Evolutionary conservation across 2,113 vertebrate species (phyloP), one percentile per base, ranked within the genome.

Genomic region (Actenoides lindsayi): DNA sequence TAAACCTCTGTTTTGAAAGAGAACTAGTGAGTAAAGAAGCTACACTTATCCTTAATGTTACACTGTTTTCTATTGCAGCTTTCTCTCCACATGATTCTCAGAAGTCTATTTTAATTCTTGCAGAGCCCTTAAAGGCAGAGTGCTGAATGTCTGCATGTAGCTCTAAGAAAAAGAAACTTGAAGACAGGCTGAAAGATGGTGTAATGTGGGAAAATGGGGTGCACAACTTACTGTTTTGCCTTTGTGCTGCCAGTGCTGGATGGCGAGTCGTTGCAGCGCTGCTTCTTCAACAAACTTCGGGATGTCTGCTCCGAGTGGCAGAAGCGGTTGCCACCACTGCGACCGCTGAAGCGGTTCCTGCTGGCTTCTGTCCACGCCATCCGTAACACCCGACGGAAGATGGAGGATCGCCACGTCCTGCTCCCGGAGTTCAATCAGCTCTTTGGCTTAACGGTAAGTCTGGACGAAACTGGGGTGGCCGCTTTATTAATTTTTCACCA

Each of bases 361-460:
- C 96, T 95, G 13, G 97, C 98, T 89, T 99, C 98, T 8, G 93
- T 97, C 75, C 98, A 99, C 0, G 99, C 99, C 95, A 99, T 99
- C 95, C 98, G 98, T 35, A 99, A 99, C 87, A 97, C 98, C 0
- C 99, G 99, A 5, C 98, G 99, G 85, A 99, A 99, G 95, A 99
- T 99, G 99, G 99, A 99, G 94, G 99, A 99, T 97, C 98, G 98
- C 5, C 99, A 99, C 0, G 94, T 99, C 69, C 95, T 96, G 30
- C 97, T 99, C 2, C 94, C 97, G 0, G 97, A 99, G 64, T 99
- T 99, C 96, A 99, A 99, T 67, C 98, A 98, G 85, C 98, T 99
- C 6, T 98, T 99, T 6, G 99, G 99, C 12, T 89, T 99, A 20
- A 83, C 97, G 4, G 99, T 99, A 95, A 97, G 97, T 77, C 17